These are phyloP conservation scores for Craseonycteris thonglongyai DNA, from an alignment of 2,113 vertebrate species.

Conservation along the genomic window DNA sequence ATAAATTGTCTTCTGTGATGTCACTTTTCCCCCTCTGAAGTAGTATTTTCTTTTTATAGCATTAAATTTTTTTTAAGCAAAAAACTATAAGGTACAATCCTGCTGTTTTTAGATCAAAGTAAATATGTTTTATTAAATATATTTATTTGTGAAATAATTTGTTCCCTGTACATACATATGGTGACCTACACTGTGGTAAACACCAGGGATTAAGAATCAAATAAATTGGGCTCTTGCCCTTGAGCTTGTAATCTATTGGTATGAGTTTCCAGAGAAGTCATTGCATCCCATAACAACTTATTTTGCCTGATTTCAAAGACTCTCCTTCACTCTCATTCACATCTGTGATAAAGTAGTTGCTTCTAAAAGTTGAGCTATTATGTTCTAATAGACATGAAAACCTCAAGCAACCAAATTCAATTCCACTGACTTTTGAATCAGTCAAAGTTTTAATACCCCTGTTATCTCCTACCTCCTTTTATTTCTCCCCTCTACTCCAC, in stretches of 20 bases:
- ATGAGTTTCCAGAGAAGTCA: neutral
- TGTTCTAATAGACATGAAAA: neutral
- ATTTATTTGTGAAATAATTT: neutral
- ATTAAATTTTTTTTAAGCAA: neutral
- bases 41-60: neutral
- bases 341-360: neutral
- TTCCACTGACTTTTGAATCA: neutral
- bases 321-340: neutral
- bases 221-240: neutral
- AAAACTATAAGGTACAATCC: neutral
- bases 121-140: neutral
- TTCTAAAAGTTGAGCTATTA: neutral
- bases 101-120: neutral
- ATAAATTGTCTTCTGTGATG: neutral
- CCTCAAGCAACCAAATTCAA: neutral
- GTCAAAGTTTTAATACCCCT: neutral
- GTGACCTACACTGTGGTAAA: neutral
- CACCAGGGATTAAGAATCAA: neutral
- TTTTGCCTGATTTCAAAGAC: neutral
- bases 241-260: neutral
- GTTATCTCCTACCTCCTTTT: neutral
- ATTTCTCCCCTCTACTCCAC: neutral
- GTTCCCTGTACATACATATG: neutral
- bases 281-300: neutral
- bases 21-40: neutral